These are phyloP conservation scores for Morbakka virulenta DNA, from an alignment of 30 jellyfish, hydroid and myxozoan genomes.

Conservation along the genomic window DNA sequence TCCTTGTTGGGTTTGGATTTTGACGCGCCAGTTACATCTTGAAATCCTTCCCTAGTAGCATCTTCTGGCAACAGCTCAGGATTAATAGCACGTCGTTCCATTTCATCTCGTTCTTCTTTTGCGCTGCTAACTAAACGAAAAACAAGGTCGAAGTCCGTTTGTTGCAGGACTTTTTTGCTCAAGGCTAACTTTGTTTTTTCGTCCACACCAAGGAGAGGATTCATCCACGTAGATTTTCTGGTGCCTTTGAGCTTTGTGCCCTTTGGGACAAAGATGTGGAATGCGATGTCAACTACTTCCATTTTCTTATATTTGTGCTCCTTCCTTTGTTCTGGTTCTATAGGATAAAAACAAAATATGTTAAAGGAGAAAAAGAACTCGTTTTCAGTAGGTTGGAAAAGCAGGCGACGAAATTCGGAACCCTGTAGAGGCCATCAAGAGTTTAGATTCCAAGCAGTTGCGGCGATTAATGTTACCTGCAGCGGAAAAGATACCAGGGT, in stretches of 20 bases:
- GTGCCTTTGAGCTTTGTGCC: constrained; percentile 78
- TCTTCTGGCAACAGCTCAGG: constrained; percentile 63
- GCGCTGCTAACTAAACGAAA: constrained; percentile 35
- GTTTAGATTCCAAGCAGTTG: too few species aligned
- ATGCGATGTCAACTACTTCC: constrained; percentile 68
- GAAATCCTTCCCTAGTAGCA: constrained; percentile 62
- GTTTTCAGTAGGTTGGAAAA: too few species aligned
- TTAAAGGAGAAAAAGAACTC: not conserved
- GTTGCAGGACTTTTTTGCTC: constrained; percentile 44
- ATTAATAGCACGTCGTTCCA: constrained; percentile 50
- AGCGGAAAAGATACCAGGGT: too few species aligned
- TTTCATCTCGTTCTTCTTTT: constrained; percentile 42
- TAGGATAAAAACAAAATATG: not conserved
- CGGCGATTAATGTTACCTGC: too few species aligned
- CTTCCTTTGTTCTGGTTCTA: constrained; percentile 24
- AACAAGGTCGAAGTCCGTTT: constrained; percentile 35
- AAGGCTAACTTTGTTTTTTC: constrained; percentile 59
- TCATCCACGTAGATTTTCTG: constrained; percentile 90
- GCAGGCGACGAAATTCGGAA: too few species aligned
- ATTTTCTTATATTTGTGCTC: constrained; percentile 52
- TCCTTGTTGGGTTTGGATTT: too few species aligned
- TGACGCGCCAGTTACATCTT: not conserved
- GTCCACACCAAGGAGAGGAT: constrained; percentile 78
- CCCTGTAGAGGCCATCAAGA: too few species aligned
- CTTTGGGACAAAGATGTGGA: constrained; percentile 75